Percentiles rank a stretch among this genome's conserved stretches.
phyloP scores from a whole-genome alignment of 2,888 invertebrate genomes.

The Agapetus fuscipes region DNA sequence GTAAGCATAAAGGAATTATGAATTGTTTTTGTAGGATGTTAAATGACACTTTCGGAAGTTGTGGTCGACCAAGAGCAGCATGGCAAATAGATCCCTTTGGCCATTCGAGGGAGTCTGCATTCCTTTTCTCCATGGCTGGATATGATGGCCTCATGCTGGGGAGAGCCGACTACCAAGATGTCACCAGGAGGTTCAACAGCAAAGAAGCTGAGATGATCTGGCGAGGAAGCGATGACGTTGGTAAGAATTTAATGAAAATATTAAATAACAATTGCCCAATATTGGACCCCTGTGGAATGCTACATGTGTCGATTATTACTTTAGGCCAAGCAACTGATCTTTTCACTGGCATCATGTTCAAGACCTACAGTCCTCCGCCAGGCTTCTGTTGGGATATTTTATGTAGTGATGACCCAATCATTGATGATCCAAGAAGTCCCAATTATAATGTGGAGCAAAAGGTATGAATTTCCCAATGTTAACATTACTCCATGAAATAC shows the following conservation, averaged over 20 bases:
- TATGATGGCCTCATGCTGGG: constrained; percentile 84
- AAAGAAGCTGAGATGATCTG: constrained; percentile 77
- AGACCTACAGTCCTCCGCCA: constrained; percentile 73
- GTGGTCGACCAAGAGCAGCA: constrained; percentile 62
- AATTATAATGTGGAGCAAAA: constrained; percentile 72
- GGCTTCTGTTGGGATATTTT: constrained; percentile 91
- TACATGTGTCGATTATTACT: no score
- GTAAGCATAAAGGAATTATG: neutral
- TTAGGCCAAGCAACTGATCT: constrained; percentile 58
- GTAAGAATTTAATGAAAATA: constrained; percentile 36
- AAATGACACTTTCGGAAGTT: constrained; percentile 59
- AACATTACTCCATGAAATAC: no score
- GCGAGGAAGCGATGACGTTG: constrained; percentile 62
- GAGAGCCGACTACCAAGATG: constrained; percentile 81
- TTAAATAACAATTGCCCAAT: no score
- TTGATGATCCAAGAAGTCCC: constrained; percentile 70
- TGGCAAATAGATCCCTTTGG: constrained; percentile 87
- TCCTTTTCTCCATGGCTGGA: constrained; percentile 71
- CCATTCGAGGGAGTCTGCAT: constrained; percentile 79
- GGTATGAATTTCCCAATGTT: no score
- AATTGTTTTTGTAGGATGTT: constrained; percentile 33
- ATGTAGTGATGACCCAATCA: constrained; percentile 76
- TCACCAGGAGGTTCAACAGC: constrained; percentile 44
- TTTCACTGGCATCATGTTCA: constrained; percentile 76
- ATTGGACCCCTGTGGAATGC: no score